A percentile compares a stretch with the other conserved stretches of the same genome.
These are phyloP conservation scores for Parauchenoglanis ngamensis DNA, from an alignment of 2,797 vertebrate species.

Conservation along the genomic window DNA sequence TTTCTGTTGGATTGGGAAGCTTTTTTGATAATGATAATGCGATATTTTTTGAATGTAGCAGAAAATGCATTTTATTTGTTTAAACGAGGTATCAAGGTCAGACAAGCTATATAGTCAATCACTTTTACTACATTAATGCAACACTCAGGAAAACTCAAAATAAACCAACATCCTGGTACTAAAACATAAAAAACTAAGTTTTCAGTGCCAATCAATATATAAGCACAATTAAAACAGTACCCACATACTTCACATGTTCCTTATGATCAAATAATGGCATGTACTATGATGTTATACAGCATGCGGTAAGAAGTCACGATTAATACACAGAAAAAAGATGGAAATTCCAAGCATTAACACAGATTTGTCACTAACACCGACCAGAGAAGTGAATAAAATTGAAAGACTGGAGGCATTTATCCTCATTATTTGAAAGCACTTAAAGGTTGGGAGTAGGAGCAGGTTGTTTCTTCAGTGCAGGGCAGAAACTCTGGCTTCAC, in stretches of 20 bases:
- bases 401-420: not conserved
- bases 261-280: not conserved
- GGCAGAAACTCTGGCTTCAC: not conserved
- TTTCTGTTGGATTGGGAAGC: not conserved
- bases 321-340: conserved; percentile 2
- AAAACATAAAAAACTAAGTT: not conserved
- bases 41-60: not conserved
- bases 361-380: conserved; percentile 13
- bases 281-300: not conserved
- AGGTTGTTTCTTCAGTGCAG: conserved; percentile 33
- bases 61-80: conserved; percentile 19
- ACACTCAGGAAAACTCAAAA: not conserved
- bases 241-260: not conserved
- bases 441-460: not conserved
- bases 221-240: not conserved
- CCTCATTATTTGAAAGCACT: conserved; percentile 27
- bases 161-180: not conserved
- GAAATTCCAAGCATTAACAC: conserved; percentile 47
- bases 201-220: not conserved
- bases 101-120: conserved; percentile 1
- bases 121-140: not conserved
- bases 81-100: conserved; percentile 1
- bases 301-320: not conserved
- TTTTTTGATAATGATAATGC: not conserved
- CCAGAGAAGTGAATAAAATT: not conserved